phyloP scores from a whole-genome alignment of 2,797 vertebrate species.

The Brachyrhaphis roseni region DNA sequence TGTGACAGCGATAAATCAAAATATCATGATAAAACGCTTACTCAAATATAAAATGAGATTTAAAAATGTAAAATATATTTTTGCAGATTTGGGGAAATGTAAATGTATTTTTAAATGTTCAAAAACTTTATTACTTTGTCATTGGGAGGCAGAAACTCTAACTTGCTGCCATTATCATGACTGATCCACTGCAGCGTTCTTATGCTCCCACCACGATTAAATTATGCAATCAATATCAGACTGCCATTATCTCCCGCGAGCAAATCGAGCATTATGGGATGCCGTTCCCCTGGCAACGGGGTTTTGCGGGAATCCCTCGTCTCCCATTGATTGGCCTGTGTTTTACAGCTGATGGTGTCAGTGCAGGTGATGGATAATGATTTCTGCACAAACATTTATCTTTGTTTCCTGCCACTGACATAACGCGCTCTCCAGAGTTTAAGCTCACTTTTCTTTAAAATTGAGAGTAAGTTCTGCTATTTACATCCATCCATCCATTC shows the following conservation, averaged over 20 bases:
- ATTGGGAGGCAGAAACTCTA: not conserved
- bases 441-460: not conserved
- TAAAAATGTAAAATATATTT: not conserved
- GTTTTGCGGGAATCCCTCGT: slow-evolving; percentile 32
- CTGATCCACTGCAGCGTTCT: not conserved
- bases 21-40: too few species aligned
- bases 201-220: slow-evolving; percentile 6
- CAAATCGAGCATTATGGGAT: slow-evolving; percentile 49
- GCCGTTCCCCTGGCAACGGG: slow-evolving; percentile 42
- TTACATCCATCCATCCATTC: too few species aligned
- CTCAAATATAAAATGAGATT: not conserved
- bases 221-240: slow-evolving; percentile 55
- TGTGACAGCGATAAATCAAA: too few species aligned
- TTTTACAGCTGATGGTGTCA: slow-evolving; percentile 34
- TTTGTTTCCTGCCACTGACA: not conserved
- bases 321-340: slow-evolving; percentile 37
- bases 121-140: not conserved
- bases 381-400: slow-evolving; percentile 13
- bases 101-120: not conserved
- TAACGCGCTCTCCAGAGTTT: not conserved
- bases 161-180: not conserved
- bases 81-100: not conserved
- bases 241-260: slow-evolving; percentile 41
- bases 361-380: slow-evolving; percentile 32
- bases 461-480: too few species aligned